Conservation (phyloP, 1,140 invertebrate genomes). For the Matsumurasca onukii region DNA sequence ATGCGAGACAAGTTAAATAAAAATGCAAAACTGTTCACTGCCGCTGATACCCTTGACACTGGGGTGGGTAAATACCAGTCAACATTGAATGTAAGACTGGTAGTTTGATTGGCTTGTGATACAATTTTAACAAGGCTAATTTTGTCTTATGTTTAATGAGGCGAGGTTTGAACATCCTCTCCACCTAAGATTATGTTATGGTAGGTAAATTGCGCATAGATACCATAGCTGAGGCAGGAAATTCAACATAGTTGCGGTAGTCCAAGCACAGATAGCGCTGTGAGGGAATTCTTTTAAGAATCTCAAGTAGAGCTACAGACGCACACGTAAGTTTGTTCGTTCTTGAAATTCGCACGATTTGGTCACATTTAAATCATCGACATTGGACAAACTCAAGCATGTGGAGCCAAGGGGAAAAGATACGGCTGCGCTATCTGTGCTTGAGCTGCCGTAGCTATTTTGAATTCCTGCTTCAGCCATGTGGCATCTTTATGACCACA, state of each 20-base stretch:
- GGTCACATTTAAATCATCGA: no score
- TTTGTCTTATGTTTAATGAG: not conserved
- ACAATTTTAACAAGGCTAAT: not conserved
- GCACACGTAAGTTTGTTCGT: no score
- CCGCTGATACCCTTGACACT: not conserved
- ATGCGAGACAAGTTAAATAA: not conserved
- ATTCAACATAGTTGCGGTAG: not conserved
- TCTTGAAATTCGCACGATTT: no score
- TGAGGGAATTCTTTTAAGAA: no score
- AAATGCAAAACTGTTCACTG: not conserved
- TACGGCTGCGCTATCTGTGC: no score
- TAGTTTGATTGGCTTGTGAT: not conserved
- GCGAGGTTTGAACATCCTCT: not conserved
- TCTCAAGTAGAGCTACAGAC: no score
- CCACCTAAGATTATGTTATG: not conserved
- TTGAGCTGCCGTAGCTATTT: no score
- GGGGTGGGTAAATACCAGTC: not conserved
- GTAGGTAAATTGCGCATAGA: not conserved
- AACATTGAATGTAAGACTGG: not conserved
- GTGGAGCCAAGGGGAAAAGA: no score
- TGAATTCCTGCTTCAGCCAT: no score
- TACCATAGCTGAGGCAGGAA: not conserved
- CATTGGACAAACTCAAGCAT: no score
- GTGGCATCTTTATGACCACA: no score
- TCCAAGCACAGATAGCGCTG: no score